Percentiles rank a stretch among this genome's conserved stretches.
Evolutionary conservation across 1,140 invertebrate species (phyloP).

Genomic region (Anagrus nilaparvatae): DNA sequence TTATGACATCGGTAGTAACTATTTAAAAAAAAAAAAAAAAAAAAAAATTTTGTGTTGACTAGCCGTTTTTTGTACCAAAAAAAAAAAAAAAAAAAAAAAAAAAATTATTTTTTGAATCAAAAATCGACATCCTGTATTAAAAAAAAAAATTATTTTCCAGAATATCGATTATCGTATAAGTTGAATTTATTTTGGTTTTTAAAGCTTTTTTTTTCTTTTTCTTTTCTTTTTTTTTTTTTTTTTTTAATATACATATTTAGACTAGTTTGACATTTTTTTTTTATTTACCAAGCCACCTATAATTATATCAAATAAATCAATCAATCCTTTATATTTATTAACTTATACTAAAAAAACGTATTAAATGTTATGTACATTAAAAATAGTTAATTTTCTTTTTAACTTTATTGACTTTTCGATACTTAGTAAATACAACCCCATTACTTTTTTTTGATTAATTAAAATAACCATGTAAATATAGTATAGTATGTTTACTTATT

Average conservation of each 20-base stretch:
- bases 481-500: conserved; percentile 2
- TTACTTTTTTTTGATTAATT: neutral
- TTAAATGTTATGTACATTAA: no score
- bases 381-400: neutral
- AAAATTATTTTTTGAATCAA: no score
- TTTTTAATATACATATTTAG: no score
- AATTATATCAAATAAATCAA: conserved; percentile 1
- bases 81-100: conserved; percentile 12
- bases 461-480: neutral
- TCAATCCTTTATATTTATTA: conserved; percentile 1
- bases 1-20: conserved; percentile 30
- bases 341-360: no score
- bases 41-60: conserved; percentile 17
- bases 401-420: neutral
- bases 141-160: conserved; percentile 27
- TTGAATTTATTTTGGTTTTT: neutral
- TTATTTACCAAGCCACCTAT: neutral
- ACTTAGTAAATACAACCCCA: conserved; percentile 13
- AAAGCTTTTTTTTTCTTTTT: conserved; percentile 3
- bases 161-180: conserved; percentile 26
- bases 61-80: conserved; percentile 12
- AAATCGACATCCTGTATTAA: conserved; percentile 10
- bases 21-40: conserved; percentile 26
- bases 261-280: no score
- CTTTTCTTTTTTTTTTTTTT: no score